These are phyloP conservation scores for Drosophila aff. DNA, from an alignment of 1,140 invertebrate species.

Conservation along the genomic window DNA sequence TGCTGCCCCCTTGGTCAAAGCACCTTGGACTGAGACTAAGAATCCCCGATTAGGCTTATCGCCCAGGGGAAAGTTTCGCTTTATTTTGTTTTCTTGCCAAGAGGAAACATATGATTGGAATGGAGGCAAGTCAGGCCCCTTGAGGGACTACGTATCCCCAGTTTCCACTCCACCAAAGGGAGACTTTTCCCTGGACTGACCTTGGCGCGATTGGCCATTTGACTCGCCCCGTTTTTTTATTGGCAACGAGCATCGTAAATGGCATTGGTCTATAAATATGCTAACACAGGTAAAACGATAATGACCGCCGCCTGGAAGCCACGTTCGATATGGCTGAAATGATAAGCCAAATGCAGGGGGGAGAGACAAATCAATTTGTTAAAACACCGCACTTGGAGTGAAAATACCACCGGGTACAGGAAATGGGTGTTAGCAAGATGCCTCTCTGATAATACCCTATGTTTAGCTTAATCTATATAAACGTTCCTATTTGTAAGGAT, in stretches of 20 bases:
- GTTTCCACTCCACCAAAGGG: slow-evolving; percentile 2
- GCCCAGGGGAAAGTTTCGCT: slow-evolving; percentile 60
- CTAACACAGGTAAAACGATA: slow-evolving; percentile 37
- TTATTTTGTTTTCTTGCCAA: slow-evolving; percentile 29
- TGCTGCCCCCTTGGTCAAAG: slow-evolving; percentile 28
- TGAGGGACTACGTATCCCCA: not conserved
- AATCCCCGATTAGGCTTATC: slow-evolving; percentile 65
- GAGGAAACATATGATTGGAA: slow-evolving; percentile 5
- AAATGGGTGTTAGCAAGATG: not conserved
- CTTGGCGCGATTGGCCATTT: slow-evolving; percentile 24
- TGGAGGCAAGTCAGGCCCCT: slow-evolving; percentile 8
- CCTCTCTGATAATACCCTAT: not conserved
- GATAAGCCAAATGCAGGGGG: slow-evolving; percentile 41
- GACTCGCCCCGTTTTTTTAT: slow-evolving; percentile 20
- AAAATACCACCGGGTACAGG: not conserved
- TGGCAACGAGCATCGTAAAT: slow-evolving; percentile 41
- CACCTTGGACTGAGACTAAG: slow-evolving; percentile 62
- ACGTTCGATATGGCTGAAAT: slow-evolving; percentile 35
- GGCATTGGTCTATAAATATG: slow-evolving; percentile 45
- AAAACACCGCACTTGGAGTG: not conserved
- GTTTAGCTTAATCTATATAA: not conserved
- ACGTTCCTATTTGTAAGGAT: too few relatives aligned
- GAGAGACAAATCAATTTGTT: slow-evolving; percentile 10
- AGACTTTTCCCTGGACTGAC: slow-evolving; percentile 14
- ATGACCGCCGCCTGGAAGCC: slow-evolving; percentile 12